Evolutionary conservation across 2,888 invertebrate species (phyloP), one percentile per base, ranked within the genome.

Genomic region (Ophioninae sp.): DNA sequence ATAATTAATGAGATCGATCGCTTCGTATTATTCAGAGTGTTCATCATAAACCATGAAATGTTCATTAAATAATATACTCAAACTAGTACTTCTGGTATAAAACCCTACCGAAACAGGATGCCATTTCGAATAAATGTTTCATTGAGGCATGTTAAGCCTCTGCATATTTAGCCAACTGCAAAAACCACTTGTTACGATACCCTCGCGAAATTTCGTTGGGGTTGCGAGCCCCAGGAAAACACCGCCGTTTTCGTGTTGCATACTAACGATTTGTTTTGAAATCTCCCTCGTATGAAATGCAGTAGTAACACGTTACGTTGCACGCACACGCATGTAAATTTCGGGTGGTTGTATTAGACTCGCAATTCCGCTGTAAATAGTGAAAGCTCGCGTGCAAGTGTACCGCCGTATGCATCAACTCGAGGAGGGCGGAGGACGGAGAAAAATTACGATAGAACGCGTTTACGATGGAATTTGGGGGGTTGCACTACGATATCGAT

Each of bases 361-460:
- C 57, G 41, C 37, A 13, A n/a, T 37, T 62, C 41, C 37, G 17
- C 37, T 44, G 61, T 69, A 61, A 30, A 78, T 78, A 56, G 37
- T 39, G 37, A 78, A 78, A 64, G 69, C 64, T 82, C 50, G 70
- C 74, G 74, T 76, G 81, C 81, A 57, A 72, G 37, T 50, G 70
- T 50, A 50, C 50, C 39, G 2, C 10, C n/a, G 6, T 67, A 72
- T 81, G 77, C 65, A 76, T 65, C 39, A 70, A 30, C 72, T 56
- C 76, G 44, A 67, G 61, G 67, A 70, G 50, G n/a, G 17, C 5
- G 7, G n/a, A 81, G 57, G 57, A 30, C 10, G 13, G 37, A 81
- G 44, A 72, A 76, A 57, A 77, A 81, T 65, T 72, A 70, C 65
- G 67, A 68, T 64, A 20, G 57, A 77, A 72, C 62, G 56, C 20